A percentile compares a stretch with the other conserved stretches of the same genome.
These are phyloP conservation scores for Lissocephala sabroskyi DNA, from an alignment of 2,888 invertebrate species.

Conservation along the genomic window DNA sequence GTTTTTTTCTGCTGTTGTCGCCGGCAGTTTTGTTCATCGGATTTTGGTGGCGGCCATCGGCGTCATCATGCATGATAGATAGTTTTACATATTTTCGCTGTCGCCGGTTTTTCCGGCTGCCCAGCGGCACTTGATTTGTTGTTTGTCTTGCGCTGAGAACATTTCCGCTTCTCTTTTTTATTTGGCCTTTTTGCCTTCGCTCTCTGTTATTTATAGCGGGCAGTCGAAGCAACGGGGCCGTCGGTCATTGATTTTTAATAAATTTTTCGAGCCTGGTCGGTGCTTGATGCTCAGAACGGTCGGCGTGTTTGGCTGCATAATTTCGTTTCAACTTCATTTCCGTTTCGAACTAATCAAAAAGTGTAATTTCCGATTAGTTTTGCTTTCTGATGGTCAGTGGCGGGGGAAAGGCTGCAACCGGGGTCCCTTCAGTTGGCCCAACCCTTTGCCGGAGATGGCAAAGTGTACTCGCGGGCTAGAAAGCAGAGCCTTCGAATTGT, in stretches of 20 bases:
- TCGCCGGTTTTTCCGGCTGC: conserved; percentile 36
- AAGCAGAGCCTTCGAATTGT: not conserved
- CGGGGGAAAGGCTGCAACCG: conserved; percentile 6
- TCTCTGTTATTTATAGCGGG: conserved; percentile 48
- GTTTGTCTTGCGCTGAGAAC: conserved; percentile 55
- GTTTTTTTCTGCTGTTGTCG: too few relatives aligned
- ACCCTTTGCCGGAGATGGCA: not conserved
- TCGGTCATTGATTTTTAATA: conserved; percentile 57
- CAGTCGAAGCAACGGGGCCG: conserved; percentile 8
- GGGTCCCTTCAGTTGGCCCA: not conserved
- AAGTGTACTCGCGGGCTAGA: not conserved
- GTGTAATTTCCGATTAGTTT: conserved; percentile 72
- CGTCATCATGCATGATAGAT: conserved; percentile 59
- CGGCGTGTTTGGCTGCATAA: conserved; percentile 56
- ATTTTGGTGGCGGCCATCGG: conserved; percentile 18
- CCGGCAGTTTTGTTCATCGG: conserved; percentile 10
- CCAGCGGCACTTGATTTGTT: conserved; percentile 61
- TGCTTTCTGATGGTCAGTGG: conserved; percentile 50
- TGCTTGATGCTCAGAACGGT: too few relatives aligned
- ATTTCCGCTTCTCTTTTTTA: conserved; percentile 46
- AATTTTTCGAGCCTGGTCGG: conserved; percentile 36
- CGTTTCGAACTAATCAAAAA: conserved; percentile 73
- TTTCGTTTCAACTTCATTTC: conserved; percentile 73
- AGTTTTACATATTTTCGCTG: conserved; percentile 57
- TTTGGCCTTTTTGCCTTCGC: conserved; percentile 43